These are phyloP conservation scores for Formicarius rufipectus DNA, from an alignment of 2,113 vertebrate genomes.

Conservation along the genomic window DNA sequence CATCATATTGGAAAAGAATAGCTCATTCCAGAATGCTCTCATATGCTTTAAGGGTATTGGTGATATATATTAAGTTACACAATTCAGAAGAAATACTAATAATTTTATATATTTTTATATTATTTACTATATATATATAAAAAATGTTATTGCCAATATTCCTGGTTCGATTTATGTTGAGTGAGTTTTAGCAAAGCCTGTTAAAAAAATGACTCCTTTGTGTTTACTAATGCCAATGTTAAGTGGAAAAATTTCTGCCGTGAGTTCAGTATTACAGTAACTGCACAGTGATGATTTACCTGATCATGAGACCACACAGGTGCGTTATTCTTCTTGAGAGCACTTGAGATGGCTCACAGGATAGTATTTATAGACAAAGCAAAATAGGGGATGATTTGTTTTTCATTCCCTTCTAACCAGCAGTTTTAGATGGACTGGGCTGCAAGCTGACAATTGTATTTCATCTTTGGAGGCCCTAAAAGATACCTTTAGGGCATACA, in stretches of 20 bases:
- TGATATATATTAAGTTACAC: not conserved
- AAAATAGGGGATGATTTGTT: too few relatives aligned
- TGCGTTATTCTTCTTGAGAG: not conserved
- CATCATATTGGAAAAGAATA: not conserved
- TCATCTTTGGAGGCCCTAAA: too few relatives aligned
- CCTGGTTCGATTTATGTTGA: not conserved
- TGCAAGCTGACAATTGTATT: too few relatives aligned
- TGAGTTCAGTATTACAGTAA: not conserved
- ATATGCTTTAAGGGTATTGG: not conserved
- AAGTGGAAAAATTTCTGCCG: not conserved
- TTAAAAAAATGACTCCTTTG: not conserved
- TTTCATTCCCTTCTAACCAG: too few relatives aligned
- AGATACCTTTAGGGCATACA: too few relatives aligned
- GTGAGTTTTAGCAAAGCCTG: not conserved
- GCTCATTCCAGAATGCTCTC: not conserved
- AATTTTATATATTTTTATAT: too few relatives aligned
- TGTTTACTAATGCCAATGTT: not conserved
- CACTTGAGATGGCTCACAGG: too few relatives aligned
- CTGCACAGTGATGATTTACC: not conserved
- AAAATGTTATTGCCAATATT: not conserved
- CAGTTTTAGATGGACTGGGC: too few relatives aligned
- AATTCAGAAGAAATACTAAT: not conserved
- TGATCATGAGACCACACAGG: not conserved
- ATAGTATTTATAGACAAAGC: too few relatives aligned
- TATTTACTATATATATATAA: not conserved